These are phyloP conservation scores for Scatophagus argus DNA, from an alignment of 2,113 vertebrate genomes.

Conservation along the genomic window DNA sequence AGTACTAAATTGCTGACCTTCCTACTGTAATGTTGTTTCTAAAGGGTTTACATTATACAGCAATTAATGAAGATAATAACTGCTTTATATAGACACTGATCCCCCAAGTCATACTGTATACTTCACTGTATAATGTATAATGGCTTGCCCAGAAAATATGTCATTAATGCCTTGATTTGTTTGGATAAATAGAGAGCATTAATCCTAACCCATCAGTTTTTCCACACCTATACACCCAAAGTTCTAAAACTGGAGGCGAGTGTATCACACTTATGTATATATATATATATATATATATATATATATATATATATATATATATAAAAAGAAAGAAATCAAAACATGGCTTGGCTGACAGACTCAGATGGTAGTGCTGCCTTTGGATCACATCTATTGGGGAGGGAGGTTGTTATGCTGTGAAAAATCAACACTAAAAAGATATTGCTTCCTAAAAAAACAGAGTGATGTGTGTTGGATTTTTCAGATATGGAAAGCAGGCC, in stretches of 20 bases:
- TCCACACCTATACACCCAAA: conserved; percentile 14
- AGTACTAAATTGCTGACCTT: neutral
- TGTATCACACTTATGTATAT: conserved; percentile 3
- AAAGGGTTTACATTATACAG: neutral
- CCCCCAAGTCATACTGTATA: neutral
- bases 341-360: conserved; percentile 17
- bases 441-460: conserved; percentile 31
- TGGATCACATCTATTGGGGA: conserved; percentile 17
- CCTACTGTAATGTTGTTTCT: neutral
- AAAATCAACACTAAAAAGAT: conserved; percentile 29
- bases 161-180: conserved; percentile 28
- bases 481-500: conserved; percentile 47
- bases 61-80: neutral
- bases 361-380: conserved; percentile 11
- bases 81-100: neutral
- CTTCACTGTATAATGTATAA: neutral
- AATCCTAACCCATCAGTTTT: conserved; percentile 48
- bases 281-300: too few relatives aligned
- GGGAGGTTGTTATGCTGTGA: conserved; percentile 14
- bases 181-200: conserved; percentile 31
- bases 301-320: too few relatives aligned
- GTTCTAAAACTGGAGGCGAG: conserved; percentile 13
- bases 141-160: neutral
- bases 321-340: conserved; percentile 33
- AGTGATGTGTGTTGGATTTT: conserved; percentile 33